Conservation (phyloP, 1,140 invertebrate species). For the Temnothorax curvispinosus region DNA sequence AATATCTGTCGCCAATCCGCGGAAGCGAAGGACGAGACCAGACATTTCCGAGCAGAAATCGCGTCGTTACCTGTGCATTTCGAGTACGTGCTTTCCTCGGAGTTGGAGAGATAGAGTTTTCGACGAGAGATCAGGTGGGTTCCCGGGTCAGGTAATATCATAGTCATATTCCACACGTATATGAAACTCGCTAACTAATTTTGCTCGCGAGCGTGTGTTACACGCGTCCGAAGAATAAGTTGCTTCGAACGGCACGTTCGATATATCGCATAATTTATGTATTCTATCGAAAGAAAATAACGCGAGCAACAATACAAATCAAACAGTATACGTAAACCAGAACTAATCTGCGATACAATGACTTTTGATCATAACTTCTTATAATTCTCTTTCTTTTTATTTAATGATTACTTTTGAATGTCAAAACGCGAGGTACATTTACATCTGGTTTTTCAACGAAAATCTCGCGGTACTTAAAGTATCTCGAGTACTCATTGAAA, state of each 20-base stretch:
- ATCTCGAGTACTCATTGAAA: background rate
- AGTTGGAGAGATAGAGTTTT: constrained; percentile 26
- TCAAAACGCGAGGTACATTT: background rate
- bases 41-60: constrained; percentile 43
- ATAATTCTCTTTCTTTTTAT: background rate
- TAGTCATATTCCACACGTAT: constrained; percentile 20
- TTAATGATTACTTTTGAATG: background rate
- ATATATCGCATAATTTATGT: constrained; percentile 3
- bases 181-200: constrained; percentile 46
- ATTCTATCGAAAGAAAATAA: background rate
- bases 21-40: background rate
- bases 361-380: background rate
- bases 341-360: background rate
- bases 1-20: constrained; percentile 18
- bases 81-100: constrained; percentile 21
- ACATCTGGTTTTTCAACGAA: background rate
- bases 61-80: constrained; percentile 45
- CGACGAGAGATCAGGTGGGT: constrained; percentile 39
- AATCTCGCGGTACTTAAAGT: background rate
- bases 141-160: constrained; percentile 39
- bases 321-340: background rate
- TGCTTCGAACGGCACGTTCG: background rate
- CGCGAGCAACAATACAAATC: background rate
- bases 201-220: background rate
- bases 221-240: constrained; percentile 19